A percentile compares a stretch with the other conserved stretches of the same genome.
Conservation (phyloP, 2,797 vertebrate species). For the Myotis pilosus region DNA sequence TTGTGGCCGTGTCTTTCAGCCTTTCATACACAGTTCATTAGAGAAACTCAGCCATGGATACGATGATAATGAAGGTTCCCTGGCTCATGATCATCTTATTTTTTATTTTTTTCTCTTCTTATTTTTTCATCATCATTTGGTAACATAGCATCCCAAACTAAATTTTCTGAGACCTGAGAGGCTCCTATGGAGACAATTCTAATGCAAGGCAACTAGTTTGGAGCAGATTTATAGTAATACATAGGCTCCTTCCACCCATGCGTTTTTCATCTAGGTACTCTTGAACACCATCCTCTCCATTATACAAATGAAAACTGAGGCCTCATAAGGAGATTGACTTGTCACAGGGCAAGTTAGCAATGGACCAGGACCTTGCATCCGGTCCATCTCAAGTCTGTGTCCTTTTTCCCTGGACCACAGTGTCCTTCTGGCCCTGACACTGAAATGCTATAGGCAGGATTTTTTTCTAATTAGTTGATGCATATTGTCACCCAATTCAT, state of each 20-base stretch:
- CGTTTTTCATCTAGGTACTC: background rate
- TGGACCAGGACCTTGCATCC: background rate
- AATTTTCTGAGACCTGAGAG: conserved; percentile 27
- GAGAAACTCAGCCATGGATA: background rate
- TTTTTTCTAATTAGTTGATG: background rate
- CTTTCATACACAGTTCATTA: background rate
- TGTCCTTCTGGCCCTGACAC: background rate
- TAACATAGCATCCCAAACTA: conserved; percentile 4
- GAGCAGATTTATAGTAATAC: background rate
- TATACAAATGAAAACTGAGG: conserved; percentile 54
- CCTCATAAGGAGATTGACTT: conserved; percentile 25
- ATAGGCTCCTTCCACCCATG: background rate
- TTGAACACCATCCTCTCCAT: conserved; percentile 11
- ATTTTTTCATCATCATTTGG: background rate
- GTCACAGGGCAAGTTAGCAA: background rate
- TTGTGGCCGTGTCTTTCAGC: background rate
- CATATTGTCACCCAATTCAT: background rate
- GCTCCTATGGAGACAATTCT: background rate
- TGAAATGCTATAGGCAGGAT: background rate
- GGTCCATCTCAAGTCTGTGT: background rate
- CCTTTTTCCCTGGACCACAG: background rate
- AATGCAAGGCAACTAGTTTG: background rate
- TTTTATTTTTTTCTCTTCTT: background rate
- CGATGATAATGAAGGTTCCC: background rate
- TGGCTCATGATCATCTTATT: background rate